Evolutionary conservation across 2,888 invertebrate genomes (phyloP).

Genomic region (Euzetes globulus): DNA sequence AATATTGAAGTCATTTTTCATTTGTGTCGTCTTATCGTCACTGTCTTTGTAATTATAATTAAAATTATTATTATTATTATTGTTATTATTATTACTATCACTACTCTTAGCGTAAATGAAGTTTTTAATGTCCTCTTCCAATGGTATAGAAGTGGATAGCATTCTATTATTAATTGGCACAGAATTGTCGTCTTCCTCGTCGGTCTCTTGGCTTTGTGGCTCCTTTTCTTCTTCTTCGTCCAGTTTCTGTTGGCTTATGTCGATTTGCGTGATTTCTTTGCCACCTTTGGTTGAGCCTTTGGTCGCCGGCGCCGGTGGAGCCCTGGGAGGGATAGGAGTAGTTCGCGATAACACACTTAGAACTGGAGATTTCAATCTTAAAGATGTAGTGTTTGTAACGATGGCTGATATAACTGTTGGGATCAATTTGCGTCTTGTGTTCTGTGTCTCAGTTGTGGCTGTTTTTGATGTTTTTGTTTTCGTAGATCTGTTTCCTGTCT

Average conservation of each 20-base stretch:
- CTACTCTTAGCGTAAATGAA: too few relatives aligned
- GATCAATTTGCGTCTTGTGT: constrained; percentile 21
- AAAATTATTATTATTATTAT: not conserved
- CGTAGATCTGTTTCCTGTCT: constrained; percentile 24
- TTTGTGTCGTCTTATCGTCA: not conserved
- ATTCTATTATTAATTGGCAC: not conserved
- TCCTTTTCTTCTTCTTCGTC: constrained; percentile 17
- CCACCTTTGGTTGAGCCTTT: not conserved
- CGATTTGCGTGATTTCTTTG: not conserved
- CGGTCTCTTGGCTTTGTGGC: not conserved
- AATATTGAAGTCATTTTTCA: constrained; percentile 13
- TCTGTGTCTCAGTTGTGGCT: not conserved
- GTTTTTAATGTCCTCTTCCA: not conserved
- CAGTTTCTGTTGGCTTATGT: not conserved
- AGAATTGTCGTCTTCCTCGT: not conserved
- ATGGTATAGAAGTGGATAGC: not conserved
- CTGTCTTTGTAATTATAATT: too few relatives aligned
- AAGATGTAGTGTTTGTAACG: constrained; percentile 24
- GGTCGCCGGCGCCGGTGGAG: not conserved
- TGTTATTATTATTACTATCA: not conserved
- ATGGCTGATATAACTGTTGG: constrained; percentile 26
- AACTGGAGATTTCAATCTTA: constrained; percentile 31
- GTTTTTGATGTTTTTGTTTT: constrained; percentile 11
- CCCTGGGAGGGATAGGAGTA: constrained; percentile 4
- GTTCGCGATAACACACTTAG: constrained; percentile 25